Evolutionary conservation across 2,113 vertebrate species (phyloP).

Genomic region (Perca fluviatilis): DNA sequence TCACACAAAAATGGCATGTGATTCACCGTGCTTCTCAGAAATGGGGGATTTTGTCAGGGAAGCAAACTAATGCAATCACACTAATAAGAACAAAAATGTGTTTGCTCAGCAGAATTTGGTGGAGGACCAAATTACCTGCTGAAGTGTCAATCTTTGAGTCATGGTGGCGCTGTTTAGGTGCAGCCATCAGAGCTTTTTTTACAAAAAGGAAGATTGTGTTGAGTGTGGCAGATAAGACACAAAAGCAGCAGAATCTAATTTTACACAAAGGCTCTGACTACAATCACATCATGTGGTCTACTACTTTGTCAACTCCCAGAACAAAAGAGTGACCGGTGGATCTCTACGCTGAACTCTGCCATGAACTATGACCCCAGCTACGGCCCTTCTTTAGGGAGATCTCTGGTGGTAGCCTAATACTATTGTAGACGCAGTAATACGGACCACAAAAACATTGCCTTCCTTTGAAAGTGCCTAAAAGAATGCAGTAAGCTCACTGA

Average conservation of each 20-base stretch:
- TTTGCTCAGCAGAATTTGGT: conserved; percentile 49
- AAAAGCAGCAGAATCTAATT: conserved; percentile 61
- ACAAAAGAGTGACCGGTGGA: conserved; percentile 74
- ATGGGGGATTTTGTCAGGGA: conserved; percentile 68
- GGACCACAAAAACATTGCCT: conserved; percentile 22
- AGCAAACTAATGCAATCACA: conserved; percentile 79
- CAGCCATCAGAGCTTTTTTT: conserved; percentile 22
- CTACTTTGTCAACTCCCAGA: conserved; percentile 63
- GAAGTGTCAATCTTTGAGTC: conserved; percentile 22
- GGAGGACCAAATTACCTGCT: neutral
- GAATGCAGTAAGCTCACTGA: neutral
- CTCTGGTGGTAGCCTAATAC: conserved; percentile 24
- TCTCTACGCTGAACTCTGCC: conserved; percentile 72
- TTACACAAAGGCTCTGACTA: conserved; percentile 62
- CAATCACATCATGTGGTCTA: conserved; percentile 76
- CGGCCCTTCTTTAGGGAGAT: conserved; percentile 37
- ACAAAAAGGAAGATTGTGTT: conserved; percentile 25
- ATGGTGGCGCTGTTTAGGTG: neutral
- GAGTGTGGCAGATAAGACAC: conserved; percentile 42
- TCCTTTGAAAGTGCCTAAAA: conserved; percentile 10
- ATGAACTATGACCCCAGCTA: conserved; percentile 69
- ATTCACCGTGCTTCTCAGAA: conserved; percentile 62
- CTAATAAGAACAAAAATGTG: conserved; percentile 76
- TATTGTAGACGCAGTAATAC: conserved; percentile 21
- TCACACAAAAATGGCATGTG: conserved; percentile 73